Conservation (phyloP, 1,140 invertebrate species). For the Heliothis subflexa region DNA sequence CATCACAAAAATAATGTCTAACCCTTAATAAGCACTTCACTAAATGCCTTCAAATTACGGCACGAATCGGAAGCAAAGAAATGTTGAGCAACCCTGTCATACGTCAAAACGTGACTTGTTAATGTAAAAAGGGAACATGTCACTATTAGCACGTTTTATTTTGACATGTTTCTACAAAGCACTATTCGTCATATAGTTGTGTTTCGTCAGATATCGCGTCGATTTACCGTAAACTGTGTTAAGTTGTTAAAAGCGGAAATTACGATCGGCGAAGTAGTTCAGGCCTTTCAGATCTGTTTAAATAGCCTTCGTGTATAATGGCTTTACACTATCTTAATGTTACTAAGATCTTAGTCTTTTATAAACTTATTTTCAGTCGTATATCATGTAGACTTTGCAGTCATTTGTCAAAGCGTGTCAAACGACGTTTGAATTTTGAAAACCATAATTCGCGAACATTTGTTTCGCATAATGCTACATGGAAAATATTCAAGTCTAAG, state of each 20-base stretch:
- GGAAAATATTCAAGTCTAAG: no score
- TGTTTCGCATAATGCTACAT: neutral
- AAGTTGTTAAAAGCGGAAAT: conserved; percentile 6
- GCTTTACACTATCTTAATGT: neutral
- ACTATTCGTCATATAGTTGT: neutral
- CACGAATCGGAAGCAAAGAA: neutral
- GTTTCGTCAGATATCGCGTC: conserved; percentile 7
- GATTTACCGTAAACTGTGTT: neutral
- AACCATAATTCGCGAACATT: neutral
- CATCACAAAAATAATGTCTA: no score
- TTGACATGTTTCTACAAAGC: conserved; percentile 25
- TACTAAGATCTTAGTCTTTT: neutral
- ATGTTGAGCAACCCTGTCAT: neutral
- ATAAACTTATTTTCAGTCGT: neutral
- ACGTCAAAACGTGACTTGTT: conserved; percentile 1
- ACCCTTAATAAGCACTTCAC: no score
- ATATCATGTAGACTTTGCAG: neutral
- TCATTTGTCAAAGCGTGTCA: neutral
- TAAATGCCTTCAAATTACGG: no score
- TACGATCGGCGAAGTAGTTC: neutral
- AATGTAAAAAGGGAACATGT: conserved; percentile 23
- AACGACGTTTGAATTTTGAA: neutral
- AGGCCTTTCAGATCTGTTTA: neutral
- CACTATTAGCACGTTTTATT: conserved; percentile 37
- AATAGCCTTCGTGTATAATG: neutral